A percentile compares a stretch with the other conserved stretches of the same genome.
Conservation (phyloP, 2,113 vertebrate genomes). For the Paraplagusia blochii region DNA sequence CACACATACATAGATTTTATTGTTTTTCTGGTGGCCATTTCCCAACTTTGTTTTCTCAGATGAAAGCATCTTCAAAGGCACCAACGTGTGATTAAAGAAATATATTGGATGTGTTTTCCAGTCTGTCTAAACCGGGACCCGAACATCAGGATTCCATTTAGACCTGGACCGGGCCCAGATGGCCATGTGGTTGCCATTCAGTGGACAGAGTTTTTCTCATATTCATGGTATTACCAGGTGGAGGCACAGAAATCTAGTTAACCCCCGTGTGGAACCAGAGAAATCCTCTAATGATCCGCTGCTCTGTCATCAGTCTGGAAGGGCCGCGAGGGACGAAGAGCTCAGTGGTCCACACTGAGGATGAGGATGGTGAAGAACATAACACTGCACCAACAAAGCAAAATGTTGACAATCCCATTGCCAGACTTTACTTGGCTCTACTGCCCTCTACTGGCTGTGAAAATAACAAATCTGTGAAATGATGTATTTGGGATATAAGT, state of each 20-base stretch:
- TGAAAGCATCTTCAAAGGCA: neutral
- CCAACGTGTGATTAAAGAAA: slow-evolving; percentile 17
- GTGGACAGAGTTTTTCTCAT: slow-evolving; percentile 29
- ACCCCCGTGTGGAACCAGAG: neutral
- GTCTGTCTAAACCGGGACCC: slow-evolving; percentile 8
- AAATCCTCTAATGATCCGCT: slow-evolving; percentile 26
- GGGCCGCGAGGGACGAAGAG: slow-evolving; percentile 42
- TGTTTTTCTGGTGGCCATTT: too few relatives aligned
- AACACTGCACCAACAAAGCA: too few relatives aligned
- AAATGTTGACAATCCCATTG: too few relatives aligned
- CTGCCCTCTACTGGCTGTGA: too few relatives aligned
- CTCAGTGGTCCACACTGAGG: slow-evolving; percentile 7
- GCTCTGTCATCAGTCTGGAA: slow-evolving; percentile 11
- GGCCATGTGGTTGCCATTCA: slow-evolving; percentile 51
- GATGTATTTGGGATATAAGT: too few relatives aligned
- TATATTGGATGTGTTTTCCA: slow-evolving; percentile 22
- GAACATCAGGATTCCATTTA: slow-evolving; percentile 48
- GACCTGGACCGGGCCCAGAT: slow-evolving; percentile 23
- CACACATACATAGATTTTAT: too few relatives aligned
- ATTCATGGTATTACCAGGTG: slow-evolving; percentile 9
- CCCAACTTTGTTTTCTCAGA: neutral
- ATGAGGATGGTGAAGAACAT: slow-evolving; percentile 4
- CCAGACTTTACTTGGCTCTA: too few relatives aligned
- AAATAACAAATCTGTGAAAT: too few relatives aligned
- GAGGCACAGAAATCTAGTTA: slow-evolving; percentile 15